These are phyloP conservation scores for Phalloptychus januarius DNA, from an alignment of 2,797 vertebrate species.

Conservation along the genomic window DNA sequence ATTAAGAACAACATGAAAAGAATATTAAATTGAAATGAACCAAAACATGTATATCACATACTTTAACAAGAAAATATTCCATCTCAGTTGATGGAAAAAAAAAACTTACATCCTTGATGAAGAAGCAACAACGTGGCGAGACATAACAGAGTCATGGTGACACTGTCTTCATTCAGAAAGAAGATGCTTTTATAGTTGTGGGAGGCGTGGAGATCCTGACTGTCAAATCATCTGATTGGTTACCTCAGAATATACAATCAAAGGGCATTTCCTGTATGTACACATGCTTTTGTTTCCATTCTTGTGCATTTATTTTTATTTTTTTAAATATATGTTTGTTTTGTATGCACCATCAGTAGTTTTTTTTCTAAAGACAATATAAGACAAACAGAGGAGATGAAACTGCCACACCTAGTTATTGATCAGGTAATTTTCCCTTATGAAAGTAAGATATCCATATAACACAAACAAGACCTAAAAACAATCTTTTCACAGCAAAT, in stretches of 20 bases:
- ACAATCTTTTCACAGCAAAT: background rate
- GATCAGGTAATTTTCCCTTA: background rate
- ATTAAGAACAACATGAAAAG: background rate
- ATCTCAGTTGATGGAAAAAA: background rate
- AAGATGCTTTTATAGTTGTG: background rate
- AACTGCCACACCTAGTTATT: background rate
- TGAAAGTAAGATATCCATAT: background rate
- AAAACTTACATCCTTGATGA: slow-evolving; percentile 9
- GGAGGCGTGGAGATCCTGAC: background rate
- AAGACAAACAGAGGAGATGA: too few species aligned
- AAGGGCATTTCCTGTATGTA: slow-evolving; percentile 1
- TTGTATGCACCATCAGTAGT: background rate
- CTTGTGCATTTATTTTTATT: background rate
- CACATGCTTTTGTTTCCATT: background rate
- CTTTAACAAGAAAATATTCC: background rate
- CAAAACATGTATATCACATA: background rate
- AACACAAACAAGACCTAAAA: background rate
- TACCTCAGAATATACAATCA: background rate
- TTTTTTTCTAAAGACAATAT: background rate
- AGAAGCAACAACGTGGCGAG: slow-evolving; percentile 8
- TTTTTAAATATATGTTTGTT: background rate
- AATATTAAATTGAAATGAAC: background rate
- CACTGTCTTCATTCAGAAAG: background rate
- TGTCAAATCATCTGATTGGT: slow-evolving; percentile 23
- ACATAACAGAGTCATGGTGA: slow-evolving; percentile 15